phyloP scores from a whole-genome alignment of 2,888 invertebrate species.

The Balanococcus diminutus region DNA sequence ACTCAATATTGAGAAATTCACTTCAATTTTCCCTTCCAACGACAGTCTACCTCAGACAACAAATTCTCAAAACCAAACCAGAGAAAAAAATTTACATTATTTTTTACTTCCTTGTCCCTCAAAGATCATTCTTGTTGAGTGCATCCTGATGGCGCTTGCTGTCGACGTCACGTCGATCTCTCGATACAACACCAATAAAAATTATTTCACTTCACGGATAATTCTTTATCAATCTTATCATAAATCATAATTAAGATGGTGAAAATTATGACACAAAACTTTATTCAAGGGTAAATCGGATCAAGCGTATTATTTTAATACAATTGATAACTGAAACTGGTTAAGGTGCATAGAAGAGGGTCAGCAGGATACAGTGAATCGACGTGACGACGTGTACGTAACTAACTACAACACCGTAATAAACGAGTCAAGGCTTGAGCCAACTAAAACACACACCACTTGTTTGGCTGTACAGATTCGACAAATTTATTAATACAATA shows the following conservation, averaged over 20 bases:
- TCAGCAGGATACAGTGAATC: conserved; percentile 36
- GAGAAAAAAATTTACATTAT: no score
- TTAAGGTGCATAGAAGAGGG: background rate
- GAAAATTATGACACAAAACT: conserved; percentile 29
- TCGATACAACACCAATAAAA: background rate
- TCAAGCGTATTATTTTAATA: background rate
- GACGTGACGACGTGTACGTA: no score
- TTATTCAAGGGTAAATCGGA: conserved; percentile 34
- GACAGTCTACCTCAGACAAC: no score
- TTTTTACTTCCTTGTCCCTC: no score
- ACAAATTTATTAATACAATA: background rate
- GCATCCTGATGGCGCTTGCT: no score
- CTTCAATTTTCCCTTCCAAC: no score
- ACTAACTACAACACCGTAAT: conserved; percentile 23
- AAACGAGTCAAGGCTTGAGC: conserved; percentile 26
- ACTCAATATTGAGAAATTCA: no score
- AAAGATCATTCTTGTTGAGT: no score
- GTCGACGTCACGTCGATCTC: no score
- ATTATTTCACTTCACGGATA: background rate
- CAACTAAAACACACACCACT: background rate
- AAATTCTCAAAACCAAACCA: no score
- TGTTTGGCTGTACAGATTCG: background rate
- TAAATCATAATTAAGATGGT: background rate
- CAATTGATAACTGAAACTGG: conserved; percentile 19
- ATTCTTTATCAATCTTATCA: background rate